Evolutionary conservation across 2,888 invertebrate species (phyloP).

Genomic region (Odontothrips loti): DNA sequence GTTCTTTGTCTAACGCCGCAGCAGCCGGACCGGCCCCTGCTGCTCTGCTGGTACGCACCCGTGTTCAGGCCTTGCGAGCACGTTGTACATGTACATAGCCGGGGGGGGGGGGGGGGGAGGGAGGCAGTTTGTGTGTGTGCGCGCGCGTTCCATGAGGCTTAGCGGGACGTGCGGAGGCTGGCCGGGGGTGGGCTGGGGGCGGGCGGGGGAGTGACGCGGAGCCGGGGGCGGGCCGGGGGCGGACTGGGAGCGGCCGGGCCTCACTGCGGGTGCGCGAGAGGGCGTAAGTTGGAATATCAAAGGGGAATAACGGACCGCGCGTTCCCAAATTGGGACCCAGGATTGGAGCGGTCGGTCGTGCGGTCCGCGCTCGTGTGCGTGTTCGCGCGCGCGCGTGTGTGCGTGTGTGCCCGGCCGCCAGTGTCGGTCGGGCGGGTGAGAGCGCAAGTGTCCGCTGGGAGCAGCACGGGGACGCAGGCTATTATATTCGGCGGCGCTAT

Average conservation of each 20-base stretch:
- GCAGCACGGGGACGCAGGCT: background rate
- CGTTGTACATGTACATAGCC: too few species aligned
- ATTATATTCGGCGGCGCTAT: background rate
- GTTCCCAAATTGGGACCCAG: constrained; percentile 13
- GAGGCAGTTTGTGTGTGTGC: too few species aligned
- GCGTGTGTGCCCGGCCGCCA: background rate
- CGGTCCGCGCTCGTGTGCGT: background rate
- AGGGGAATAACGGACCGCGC: constrained; percentile 6
- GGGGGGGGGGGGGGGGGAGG: too few species aligned
- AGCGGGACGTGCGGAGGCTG: too few species aligned
- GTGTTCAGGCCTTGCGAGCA: too few species aligned
- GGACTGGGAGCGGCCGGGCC: background rate
- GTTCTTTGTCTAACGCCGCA: too few species aligned
- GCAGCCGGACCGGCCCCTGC: too few species aligned
- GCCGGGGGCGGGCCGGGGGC: background rate
- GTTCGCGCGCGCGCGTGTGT: background rate
- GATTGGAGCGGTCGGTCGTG: background rate
- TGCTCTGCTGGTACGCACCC: too few species aligned
- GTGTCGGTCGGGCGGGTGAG: too few species aligned
- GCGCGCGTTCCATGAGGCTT: too few species aligned
- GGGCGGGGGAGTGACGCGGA: background rate
- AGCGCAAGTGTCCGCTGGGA: too few species aligned
- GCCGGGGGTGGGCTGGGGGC: background rate
- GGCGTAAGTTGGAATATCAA: constrained; percentile 12
- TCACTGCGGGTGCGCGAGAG: background rate